Evolutionary conservation across 1,140 invertebrate genomes (phyloP).

Genomic region (Musca vetustissima): DNA sequence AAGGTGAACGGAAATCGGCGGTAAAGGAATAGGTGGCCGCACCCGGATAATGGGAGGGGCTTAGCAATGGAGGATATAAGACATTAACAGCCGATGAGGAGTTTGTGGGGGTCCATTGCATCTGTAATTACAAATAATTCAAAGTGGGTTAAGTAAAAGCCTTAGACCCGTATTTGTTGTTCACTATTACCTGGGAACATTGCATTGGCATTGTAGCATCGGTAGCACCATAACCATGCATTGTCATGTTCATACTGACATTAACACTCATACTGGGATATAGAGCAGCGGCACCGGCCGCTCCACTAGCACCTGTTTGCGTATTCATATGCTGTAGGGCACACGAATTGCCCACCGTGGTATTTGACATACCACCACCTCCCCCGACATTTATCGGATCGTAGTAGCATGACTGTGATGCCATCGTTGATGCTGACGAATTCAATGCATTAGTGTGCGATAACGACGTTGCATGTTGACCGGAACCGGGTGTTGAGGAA

Average conservation of each 20-base stretch:
- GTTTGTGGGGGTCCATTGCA: slow-evolving; percentile 67
- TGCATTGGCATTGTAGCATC: slow-evolving; percentile 59
- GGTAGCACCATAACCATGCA: slow-evolving; percentile 77
- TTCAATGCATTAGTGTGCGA: slow-evolving; percentile 28
- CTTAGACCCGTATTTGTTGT: not conserved
- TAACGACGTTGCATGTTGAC: slow-evolving; percentile 31
- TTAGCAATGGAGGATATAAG: slow-evolving; percentile 63
- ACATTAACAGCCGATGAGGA: slow-evolving; percentile 62
- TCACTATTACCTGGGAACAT: slow-evolving; percentile 65
- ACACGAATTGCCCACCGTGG: slow-evolving; percentile 6
- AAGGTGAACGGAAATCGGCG: slow-evolving; percentile 71
- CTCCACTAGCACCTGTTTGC: slow-evolving; percentile 38
- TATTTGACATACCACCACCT: not conserved
- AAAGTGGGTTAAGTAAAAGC: not conserved
- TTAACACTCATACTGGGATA: slow-evolving; percentile 94
- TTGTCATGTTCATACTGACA: slow-evolving; percentile 97
- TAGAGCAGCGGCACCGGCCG: slow-evolving; percentile 57
- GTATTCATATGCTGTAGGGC: slow-evolving; percentile 56
- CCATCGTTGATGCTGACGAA: slow-evolving; percentile 10
- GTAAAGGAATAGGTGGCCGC: slow-evolving; percentile 75
- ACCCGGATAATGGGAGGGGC: slow-evolving; percentile 64
- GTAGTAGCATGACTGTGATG: slow-evolving; percentile 38
- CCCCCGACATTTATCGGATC: slow-evolving; percentile 29
- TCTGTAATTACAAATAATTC: slow-evolving; percentile 47
- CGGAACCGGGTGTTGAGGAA: slow-evolving; percentile 31